Evolutionary conservation across 2,113 vertebrate genomes (phyloP).

Genomic region (Lota lota): DNA sequence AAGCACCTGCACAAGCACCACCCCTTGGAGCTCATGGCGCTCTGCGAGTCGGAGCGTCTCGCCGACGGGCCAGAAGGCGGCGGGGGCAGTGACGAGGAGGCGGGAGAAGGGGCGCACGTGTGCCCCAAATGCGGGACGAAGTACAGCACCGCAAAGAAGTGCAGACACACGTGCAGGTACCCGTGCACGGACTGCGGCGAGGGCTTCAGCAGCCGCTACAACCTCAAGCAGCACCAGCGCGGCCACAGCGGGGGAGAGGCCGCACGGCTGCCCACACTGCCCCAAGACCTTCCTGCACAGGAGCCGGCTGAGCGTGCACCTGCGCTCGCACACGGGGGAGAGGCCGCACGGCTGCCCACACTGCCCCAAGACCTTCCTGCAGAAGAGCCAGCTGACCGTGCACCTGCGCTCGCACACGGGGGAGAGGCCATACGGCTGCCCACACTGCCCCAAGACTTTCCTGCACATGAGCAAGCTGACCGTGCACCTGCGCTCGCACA

Average conservation of each 20-base stretch:
- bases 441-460: slow-evolving; percentile 73
- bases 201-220: slow-evolving; percentile 68
- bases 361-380: too few species aligned
- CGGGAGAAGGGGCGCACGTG: slow-evolving; percentile 12
- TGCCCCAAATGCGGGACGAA: slow-evolving; percentile 62
- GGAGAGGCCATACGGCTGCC: slow-evolving; percentile 70
- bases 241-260: too few species aligned
- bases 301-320: too few species aligned
- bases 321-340: too few species aligned
- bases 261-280: too few species aligned
- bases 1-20: slow-evolving; percentile 76
- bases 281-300: too few species aligned
- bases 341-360: too few species aligned
- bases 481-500: slow-evolving; percentile 75
- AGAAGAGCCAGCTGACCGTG: too few species aligned
- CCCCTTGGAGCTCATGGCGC: slow-evolving; percentile 54
- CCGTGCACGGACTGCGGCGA: slow-evolving; percentile 74
- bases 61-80: slow-evolving; percentile 7
- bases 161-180: slow-evolving; percentile 69
- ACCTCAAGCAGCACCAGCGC: slow-evolving; percentile 74
- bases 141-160: slow-evolving; percentile 46
- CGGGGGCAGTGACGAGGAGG: not conserved
- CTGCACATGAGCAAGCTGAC: slow-evolving; percentile 70
- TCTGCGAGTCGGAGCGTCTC: slow-evolving; percentile 12
- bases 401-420: too few species aligned